Evolutionary conservation across 2,888 invertebrate species (phyloP), one percentile per base, ranked within the genome.

Genomic region (Acleris laterana): DNA sequence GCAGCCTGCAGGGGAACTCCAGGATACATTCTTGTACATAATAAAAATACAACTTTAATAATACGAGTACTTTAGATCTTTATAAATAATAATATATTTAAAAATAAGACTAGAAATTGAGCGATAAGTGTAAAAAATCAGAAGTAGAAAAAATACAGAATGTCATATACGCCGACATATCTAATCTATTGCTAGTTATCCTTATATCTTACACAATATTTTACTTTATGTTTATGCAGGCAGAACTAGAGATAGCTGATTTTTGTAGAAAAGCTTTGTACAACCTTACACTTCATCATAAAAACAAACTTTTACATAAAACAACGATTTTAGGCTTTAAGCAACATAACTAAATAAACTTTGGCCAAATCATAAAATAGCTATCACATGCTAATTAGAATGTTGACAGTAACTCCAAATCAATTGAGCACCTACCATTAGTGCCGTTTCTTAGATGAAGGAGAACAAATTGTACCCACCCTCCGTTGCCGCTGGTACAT

Each of bases 81-180:
- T 38, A 22, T 56, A 56, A 56, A 56, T 44, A 49, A 60, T 61
- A 49, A 28, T 50, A n/a, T n/a, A 50, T 55, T 50, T 65, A 50
- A 68, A 73, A 71, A 72, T 75, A 77, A 79, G 89, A 89, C 89
- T 88, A 89, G 88, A 88, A 77, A 80, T 82, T 87, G 87, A 88
- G 87, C 86, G 79, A 74, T 75, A 68, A 75, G 71, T 78, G 74
- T 74, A 72, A 69, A 73, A 74, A 74, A 76, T 74, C 71, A 77
- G 72, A 78, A 75, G 74, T 68, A 76, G 71, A 72, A 68, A 44
- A 63, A 62, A 74, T 68, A 74, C 68, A 70, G 56, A 70, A 69
- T 72, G 68, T 56, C 65, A 75, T 74, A 75, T 74, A 74, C 75
- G 75, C 70, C 71, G 75, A 75, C 76, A 73, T 73, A 70, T 25